Conservation (phyloP, 2,888 invertebrate species). For the Drosophila paranaensis region DNA sequence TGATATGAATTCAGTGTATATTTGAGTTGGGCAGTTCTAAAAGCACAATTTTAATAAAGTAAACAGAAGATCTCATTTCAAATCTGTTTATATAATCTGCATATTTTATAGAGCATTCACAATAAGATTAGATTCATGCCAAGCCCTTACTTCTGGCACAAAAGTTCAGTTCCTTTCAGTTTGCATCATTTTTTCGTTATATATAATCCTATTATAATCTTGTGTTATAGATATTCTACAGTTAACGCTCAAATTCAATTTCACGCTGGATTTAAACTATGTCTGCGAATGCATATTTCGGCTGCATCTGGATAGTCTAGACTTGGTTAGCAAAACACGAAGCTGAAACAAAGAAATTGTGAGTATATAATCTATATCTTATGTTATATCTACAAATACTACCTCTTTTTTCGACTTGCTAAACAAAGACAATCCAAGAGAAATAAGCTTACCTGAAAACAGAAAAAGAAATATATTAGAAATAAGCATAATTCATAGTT, state of each 20-base stretch:
- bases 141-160: not conserved
- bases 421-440: not conserved
- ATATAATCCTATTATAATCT: no score
- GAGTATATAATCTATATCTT: no score
- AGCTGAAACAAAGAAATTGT: not conserved
- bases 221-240: not conserved
- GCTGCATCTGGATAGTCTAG: not conserved
- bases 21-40: not conserved
- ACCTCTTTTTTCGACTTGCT: no score
- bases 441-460: slow-evolving; percentile 38
- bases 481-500: not conserved
- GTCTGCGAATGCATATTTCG: not conserved
- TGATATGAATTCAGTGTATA: not conserved
- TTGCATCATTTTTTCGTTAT: no score
- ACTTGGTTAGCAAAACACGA: not conserved
- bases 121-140: not conserved
- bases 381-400: not conserved
- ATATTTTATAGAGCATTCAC: not conserved
- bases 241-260: not conserved
- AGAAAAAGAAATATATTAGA: slow-evolving; percentile 10
- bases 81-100: not conserved
- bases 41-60: not conserved
- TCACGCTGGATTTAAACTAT: not conserved
- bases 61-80: not conserved
- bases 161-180: no score